Conservation (phyloP, 2,797 vertebrate genomes). For the Ctenosaura bakeri region DNA sequence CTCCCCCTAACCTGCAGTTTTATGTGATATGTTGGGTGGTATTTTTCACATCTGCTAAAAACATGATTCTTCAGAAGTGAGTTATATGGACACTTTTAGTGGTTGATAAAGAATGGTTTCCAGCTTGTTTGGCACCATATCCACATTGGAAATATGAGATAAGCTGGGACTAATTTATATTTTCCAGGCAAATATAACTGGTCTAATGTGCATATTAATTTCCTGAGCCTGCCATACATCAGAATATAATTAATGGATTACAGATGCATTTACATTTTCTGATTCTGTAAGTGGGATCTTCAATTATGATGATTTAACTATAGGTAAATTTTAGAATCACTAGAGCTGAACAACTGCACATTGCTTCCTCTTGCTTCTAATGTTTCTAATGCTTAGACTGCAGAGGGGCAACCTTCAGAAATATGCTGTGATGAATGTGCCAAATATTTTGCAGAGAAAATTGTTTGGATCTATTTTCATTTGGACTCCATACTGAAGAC, state of each 20-base stretch:
- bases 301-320: not conserved
- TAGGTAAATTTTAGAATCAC: not conserved
- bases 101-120: not conserved
- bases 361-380: not conserved
- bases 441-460: too few relatives aligned
- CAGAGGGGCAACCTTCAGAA: too few relatives aligned
- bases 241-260: not conserved
- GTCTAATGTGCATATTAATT: conserved; percentile 3
- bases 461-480: too few relatives aligned
- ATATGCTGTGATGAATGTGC: too few relatives aligned
- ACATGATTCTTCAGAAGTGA: not conserved
- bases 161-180: not conserved
- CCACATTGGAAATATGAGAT: not conserved
- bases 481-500: too few relatives aligned
- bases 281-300: not conserved
- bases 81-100: not conserved
- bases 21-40: not conserved
- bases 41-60: not conserved
- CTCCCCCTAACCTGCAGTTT: too few relatives aligned
- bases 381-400: not conserved
- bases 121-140: not conserved
- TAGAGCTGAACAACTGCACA: not conserved
- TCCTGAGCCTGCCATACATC: not conserved
- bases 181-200: not conserved
- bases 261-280: not conserved